Base-by-base conservation (phyloP, 2,888 invertebrate genomes). In the Stenurella melanura region DNA sequence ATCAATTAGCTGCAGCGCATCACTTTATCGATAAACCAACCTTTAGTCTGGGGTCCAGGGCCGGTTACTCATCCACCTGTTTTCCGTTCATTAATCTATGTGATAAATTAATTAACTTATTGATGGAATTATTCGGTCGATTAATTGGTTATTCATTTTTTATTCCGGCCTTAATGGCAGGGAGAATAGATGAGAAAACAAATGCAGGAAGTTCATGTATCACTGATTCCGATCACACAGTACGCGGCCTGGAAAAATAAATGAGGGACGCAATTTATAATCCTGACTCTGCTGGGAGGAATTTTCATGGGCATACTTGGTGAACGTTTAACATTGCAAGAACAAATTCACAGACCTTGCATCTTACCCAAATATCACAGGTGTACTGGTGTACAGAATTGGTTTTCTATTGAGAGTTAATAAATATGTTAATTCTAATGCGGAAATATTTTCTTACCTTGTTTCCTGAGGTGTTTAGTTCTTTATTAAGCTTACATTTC, bases 21-120 rank as follows among this genome's bases (percentile, higher is more conserved):
- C 64, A 34, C 64, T 64, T 34, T 21, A 18, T 42, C 64, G 64
- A 64, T 38, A 42, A 42, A 11, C 34, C 38, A 64, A 64, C 64
- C 42, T 64, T 34, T 18, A 34, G 18, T 11, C 64, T 58, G 30
- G 17, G 38, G 64, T 64, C 42, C 42, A 42, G 38, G 38, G 38
- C 12, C 11, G 38, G 38, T 64, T 64, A 64, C 12, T 64, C 64
- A 42, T 64, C 21, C 54, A 67, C 54, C 67, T 50, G 67, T 67
- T 67, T 67, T 67, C 67, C 67, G 15, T 67, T 54, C 67, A 67
- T 67, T 60, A 70, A 58, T 70, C 34, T 70, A 34, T 18, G 54
- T 64, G 18, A 21, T 70, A 38, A 26, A 61, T 58, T 72, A 72
- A 72, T 72, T 72, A 50, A 63, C 63, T 72, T 72, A 72, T 72